Evolutionary conservation across 1,140 invertebrate species (phyloP), one percentile per base, ranked within the genome.

Genomic region (Cephus cinctus): DNA sequence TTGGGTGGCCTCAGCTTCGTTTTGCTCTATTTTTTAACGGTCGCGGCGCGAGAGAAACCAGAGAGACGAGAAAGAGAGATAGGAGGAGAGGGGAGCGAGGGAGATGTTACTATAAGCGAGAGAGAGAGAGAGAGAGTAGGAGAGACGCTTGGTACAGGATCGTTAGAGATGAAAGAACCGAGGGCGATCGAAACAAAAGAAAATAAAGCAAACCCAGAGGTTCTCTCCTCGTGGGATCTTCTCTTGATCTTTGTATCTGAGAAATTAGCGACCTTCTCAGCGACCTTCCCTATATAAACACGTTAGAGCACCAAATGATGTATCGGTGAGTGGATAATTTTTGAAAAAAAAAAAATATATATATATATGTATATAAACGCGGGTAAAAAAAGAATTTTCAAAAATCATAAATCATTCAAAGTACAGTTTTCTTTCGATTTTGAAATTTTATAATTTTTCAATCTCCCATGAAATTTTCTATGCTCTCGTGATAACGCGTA

Each of bases 11-110:
- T n/a, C n/a, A n/a, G n/a, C 35, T 22, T 40, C 39, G 4, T 21
- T 47, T 47, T 40, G 46, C 38, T 47, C 40, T 20, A 47, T 47
- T 47, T 47, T 47, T 47, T 47, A 47, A 47, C 46, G 46, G 46
- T 47, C 46, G 27, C 46, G 32, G 14, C 32, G 25, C 25, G 25
- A 27, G 25, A 27, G n/a, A 27, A 27, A 11, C 18, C 14, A n/a
- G 27, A 23, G 31, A 25, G 35, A 31, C 6, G 30, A 38, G 34
- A 39, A 18, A 31, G 34, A 3, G 36, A 22, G 15, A 21, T 43
- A 9, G 41, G 11, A 27, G 25, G n/a, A 8, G 25, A 27, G 25
- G 25, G 25, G 25, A 27, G n/a, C n/a, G 14, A n/a, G 19, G 14
- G 23, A 14, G n/a, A 36, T n/a, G 14, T n/a, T 35, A 8, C 20